phyloP scores from a whole-genome alignment of 2,888 invertebrate genomes.

The Athalia rosae region DNA sequence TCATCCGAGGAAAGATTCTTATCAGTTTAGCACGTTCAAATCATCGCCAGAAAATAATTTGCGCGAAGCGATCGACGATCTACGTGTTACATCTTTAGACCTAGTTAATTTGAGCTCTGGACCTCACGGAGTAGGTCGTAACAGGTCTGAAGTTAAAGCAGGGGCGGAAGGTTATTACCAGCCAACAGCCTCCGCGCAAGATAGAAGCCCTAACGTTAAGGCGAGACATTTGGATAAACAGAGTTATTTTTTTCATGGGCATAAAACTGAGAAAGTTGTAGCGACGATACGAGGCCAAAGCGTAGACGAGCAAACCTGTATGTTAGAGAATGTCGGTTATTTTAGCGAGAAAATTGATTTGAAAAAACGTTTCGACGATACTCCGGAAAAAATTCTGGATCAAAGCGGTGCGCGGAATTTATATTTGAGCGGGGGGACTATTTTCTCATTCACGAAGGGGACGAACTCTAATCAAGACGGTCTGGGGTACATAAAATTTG shows the following conservation, averaged over 20 bases:
- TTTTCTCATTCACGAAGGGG: background rate
- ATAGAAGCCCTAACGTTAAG: conserved; percentile 55
- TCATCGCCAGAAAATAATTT: conserved; percentile 54
- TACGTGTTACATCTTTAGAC: conserved; percentile 54
- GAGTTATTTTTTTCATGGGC: conserved; percentile 70
- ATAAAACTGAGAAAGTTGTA: conserved; percentile 68
- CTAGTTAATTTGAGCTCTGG: conserved; percentile 60
- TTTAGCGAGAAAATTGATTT: conserved; percentile 13
- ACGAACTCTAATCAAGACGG: background rate
- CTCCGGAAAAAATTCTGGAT: background rate
- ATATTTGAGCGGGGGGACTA: background rate
- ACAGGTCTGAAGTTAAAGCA: conserved; percentile 53
- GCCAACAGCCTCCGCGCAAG: conserved; percentile 49
- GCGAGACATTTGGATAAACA: conserved; percentile 63
- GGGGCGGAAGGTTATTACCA: conserved; percentile 51
- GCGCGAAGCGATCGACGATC: conserved; percentile 31
- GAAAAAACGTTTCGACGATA: conserved; percentile 4
- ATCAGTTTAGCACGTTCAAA: conserved; percentile 68
- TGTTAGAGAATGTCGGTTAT: background rate
- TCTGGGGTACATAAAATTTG: conserved; percentile 11
- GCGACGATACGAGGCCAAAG: conserved; percentile 36
- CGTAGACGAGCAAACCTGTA: background rate
- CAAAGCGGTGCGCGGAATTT: background rate
- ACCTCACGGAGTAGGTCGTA: conserved; percentile 57
- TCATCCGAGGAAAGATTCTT: conserved; percentile 52